A percentile compares a stretch with the other conserved stretches of the same genome.
phyloP scores from a whole-genome alignment of 1,140 invertebrate species.

The Oreohelix idahoensis region DNA sequence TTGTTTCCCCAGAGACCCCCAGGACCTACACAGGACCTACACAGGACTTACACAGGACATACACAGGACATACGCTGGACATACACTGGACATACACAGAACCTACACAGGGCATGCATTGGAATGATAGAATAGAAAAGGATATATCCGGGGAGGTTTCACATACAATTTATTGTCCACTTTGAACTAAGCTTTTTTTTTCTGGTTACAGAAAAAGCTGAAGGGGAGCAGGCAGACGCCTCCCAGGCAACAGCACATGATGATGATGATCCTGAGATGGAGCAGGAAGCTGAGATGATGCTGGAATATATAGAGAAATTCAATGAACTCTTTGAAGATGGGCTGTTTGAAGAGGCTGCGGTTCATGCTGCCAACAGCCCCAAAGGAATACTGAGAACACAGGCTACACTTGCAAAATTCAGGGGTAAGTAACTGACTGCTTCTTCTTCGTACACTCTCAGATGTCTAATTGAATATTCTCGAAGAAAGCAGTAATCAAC shows the following conservation, averaged over 20 bases:
- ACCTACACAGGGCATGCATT: no score
- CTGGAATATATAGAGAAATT: slow-evolving; percentile 73
- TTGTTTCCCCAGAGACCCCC: no score
- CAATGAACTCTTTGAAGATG: slow-evolving; percentile 72
- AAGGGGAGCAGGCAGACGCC: slow-evolving; percentile 45
- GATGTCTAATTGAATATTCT: no score
- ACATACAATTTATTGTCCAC: neutral
- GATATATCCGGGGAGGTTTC: no score
- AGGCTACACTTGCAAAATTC: slow-evolving; percentile 71
- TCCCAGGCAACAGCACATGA: slow-evolving; percentile 59
- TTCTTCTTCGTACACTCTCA: no score
- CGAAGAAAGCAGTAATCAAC: no score
- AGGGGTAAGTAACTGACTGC: no score
- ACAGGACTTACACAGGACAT: no score
- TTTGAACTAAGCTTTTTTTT: neutral
- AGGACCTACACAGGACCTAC: no score
- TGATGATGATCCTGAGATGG: slow-evolving; percentile 71
- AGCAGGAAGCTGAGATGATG: slow-evolving; percentile 73
- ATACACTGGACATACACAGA: no score
- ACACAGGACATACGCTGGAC: no score
- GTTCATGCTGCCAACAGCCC: slow-evolving; percentile 73
- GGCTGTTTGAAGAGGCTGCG: slow-evolving; percentile 71
- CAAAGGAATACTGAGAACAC: slow-evolving; percentile 71
- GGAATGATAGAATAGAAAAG: no score
- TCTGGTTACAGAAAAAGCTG: slow-evolving; percentile 42